Conservation (phyloP, 2,888 invertebrate genomes). For the Pachycephus smyrnensis region DNA sequence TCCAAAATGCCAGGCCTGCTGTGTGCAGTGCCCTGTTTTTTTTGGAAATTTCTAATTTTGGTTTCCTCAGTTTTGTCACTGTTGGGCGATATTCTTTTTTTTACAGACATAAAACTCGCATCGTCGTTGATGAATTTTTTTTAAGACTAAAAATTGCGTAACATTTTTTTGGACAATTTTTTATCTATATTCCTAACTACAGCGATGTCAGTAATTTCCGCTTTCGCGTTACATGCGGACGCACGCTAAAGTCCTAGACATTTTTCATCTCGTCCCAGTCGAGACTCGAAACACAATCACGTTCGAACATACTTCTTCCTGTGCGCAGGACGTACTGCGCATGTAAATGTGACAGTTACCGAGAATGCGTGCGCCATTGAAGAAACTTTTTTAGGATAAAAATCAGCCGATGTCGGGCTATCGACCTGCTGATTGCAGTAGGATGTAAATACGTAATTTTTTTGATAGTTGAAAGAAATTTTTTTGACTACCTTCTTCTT, state of each 20-base stretch:
- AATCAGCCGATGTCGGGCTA: not conserved
- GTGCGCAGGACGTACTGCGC: conserved; percentile 49
- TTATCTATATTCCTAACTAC: too few relatives aligned
- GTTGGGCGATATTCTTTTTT: too few relatives aligned
- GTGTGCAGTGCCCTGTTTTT: not conserved
- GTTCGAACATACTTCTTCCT: conserved; percentile 60
- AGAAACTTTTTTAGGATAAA: not conserved
- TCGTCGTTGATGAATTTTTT: too few relatives aligned
- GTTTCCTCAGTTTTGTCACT: too few relatives aligned
- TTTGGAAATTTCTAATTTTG: not conserved
- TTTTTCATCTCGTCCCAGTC: not conserved
- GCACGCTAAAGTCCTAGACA: not conserved
- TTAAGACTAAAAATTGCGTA: too few relatives aligned
- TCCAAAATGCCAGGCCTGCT: not conserved
- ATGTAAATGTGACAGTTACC: conserved; percentile 40
- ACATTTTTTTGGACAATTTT: too few relatives aligned
- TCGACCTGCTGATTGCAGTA: not conserved
- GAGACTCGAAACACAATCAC: conserved; percentile 52
- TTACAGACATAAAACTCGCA: too few relatives aligned
- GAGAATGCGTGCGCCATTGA: not conserved
- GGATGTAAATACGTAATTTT: not conserved
- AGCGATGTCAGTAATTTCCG: too few relatives aligned
- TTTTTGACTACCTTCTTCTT: not conserved
- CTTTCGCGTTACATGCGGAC: too few relatives aligned
- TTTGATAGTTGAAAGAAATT: not conserved